Conservation (phyloP, 2,113 vertebrate species). For the Ondatra zibethicus region DNA sequence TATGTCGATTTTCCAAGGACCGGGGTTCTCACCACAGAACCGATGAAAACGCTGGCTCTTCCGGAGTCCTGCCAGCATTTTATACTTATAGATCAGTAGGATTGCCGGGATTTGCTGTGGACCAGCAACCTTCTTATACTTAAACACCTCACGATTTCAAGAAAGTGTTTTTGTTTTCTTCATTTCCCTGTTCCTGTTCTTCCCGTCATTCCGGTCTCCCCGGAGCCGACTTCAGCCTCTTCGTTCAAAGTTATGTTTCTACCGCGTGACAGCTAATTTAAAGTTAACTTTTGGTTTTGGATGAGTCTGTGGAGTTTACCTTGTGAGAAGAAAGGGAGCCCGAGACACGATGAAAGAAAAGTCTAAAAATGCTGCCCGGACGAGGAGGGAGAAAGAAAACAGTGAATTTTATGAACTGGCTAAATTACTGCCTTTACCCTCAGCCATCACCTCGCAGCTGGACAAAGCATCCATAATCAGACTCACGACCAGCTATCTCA, state of each 20-base stretch:
- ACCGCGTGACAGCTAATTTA: slow-evolving; percentile 78
- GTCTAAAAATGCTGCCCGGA: slow-evolving; percentile 99
- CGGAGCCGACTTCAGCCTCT: slow-evolving; percentile 57
- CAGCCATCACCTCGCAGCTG: slow-evolving; percentile 99
- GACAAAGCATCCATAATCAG: slow-evolving; percentile 99
- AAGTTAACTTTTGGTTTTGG: slow-evolving; percentile 82
- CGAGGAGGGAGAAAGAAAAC: slow-evolving; percentile 98
- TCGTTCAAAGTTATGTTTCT: slow-evolving; percentile 55
- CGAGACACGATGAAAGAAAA: slow-evolving; percentile 97
- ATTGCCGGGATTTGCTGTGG: slow-evolving; percentile 68
- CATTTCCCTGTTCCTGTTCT: slow-evolving; percentile 62
- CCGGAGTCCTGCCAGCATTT: slow-evolving; percentile 56
- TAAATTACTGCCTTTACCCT: slow-evolving; percentile 97
- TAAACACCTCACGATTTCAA: slow-evolving; percentile 34
- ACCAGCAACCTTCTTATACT: slow-evolving; percentile 62
- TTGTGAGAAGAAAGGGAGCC: slow-evolving; percentile 83
- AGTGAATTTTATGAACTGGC: slow-evolving; percentile 99
- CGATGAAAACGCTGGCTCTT: slow-evolving; percentile 77
- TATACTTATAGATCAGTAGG: slow-evolving; percentile 34
- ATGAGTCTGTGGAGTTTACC: slow-evolving; percentile 88
- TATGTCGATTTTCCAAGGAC: slow-evolving; percentile 81
- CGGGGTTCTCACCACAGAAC: slow-evolving; percentile 56
- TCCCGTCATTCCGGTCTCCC: neutral
- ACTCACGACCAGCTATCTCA: slow-evolving; percentile 98
- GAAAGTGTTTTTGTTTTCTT: slow-evolving; percentile 9